Evolutionary conservation across 1,140 invertebrate species (phyloP).

Genomic region (Drosophila pectinifera): DNA sequence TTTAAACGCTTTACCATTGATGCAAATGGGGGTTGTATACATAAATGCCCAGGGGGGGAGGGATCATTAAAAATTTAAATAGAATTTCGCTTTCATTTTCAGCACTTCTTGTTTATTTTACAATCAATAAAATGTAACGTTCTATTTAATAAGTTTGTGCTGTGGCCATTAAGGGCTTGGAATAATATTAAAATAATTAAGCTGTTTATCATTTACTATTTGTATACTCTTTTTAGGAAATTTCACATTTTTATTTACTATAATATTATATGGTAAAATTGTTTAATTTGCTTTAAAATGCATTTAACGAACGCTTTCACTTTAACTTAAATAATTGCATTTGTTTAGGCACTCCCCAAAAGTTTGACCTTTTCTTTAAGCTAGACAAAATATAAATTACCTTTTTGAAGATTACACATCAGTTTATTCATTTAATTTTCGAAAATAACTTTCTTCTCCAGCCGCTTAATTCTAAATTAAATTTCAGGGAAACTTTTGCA

Average conservation of each 20-base stretch:
- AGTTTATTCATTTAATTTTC: neutral
- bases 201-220: too few species aligned
- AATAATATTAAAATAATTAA: too few species aligned
- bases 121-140: constrained; percentile 6
- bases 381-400: neutral
- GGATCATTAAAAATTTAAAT: constrained; percentile 4
- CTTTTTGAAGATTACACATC: neutral
- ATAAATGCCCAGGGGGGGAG: constrained; percentile 2
- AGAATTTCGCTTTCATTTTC: constrained; percentile 1
- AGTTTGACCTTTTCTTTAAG: neutral
- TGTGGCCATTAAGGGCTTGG: neutral
- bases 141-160: neutral
- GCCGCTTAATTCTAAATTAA: constrained; percentile 1
- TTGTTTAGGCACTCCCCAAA: neutral
- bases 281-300: too few species aligned
- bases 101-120: constrained; percentile 15
- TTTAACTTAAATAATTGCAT: neutral
- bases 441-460: neutral
- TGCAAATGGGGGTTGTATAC: constrained; percentile 18
- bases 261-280: too few species aligned
- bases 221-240: too few species aligned
- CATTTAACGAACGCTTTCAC: neutral
- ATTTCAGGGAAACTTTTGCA: constrained; percentile 1
- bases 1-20: constrained; percentile 22
- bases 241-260: too few species aligned